Base-by-base conservation (phyloP, 2,797 vertebrate genomes). In the Yasuhikotakia modesta region DNA sequence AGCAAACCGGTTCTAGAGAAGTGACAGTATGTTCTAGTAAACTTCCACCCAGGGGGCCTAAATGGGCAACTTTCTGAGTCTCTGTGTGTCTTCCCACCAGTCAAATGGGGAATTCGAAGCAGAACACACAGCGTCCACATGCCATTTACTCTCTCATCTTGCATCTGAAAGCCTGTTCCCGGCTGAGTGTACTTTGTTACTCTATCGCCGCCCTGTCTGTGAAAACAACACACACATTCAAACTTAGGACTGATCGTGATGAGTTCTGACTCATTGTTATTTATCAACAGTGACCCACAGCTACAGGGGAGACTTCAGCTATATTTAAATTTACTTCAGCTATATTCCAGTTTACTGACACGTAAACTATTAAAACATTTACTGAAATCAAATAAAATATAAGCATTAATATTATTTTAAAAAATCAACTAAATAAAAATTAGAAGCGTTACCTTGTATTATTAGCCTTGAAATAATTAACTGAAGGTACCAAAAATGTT, bases 21-120 rank as follows among this genome's bases (percentile, higher is more conserved):
- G 43, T 55, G 30, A 58, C 50, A 24, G 76, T 72, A 58, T 77
- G 39, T 81, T 68, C 11, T 19, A 48, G 58, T 53, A 75, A 69
- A 69, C 46, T 19, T 70, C 21, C 30, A 53, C 65, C 66, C 67
- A 70, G 21, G 61, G 43, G 76, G 67, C 27, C 21, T 65, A n/a
- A 63, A 22, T 57, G 57, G 21, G 17, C 14, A 50, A 73, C 24
- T 14, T 53, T 79, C n/a, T 57, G 48, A 64, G n/a, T 57, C 53
- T 75, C 43, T 55, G n/a, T 21, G 0, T 50, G 53, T 52, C 30
- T 70, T 19, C 60, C 12, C 75, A 78, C 57, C 45, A 71, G 73
- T 46, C 19, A 27, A 35, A 35, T 12, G 5, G 65, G 45, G 55
- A 70, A 39, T 78, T 27, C n/a, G 16, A 53, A 68, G 64, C 64